Percentiles rank a stretch among this genome's conserved stretches.
These are phyloP conservation scores for Sinhomidia bicolor DNA, from an alignment of 2,888 invertebrate species.

Conservation along the genomic window DNA sequence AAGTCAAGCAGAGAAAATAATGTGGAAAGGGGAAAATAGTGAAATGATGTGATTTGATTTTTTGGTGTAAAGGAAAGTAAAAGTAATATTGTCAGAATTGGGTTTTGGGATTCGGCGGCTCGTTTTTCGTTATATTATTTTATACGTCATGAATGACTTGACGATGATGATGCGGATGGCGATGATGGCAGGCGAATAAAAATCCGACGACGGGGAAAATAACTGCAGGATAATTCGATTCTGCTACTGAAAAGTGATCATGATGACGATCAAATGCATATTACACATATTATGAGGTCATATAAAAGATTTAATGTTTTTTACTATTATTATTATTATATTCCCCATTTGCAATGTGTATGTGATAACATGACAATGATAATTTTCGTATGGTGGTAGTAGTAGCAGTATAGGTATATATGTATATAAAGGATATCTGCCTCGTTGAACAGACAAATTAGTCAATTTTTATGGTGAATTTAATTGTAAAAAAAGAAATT, in stretches of 20 bases:
- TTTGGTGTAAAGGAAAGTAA: conserved; percentile 12
- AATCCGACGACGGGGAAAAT: not conserved
- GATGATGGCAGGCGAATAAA: conserved; percentile 12
- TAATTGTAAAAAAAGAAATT: conserved; percentile 1
- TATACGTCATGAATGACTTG: conserved; percentile 30
- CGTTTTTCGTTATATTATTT: not conserved
- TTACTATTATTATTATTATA: too few relatives aligned
- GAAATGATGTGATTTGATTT: conserved; percentile 47
- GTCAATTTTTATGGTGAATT: not conserved
- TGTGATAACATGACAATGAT: too few relatives aligned
- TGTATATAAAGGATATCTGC: too few relatives aligned
- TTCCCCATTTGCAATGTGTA: not conserved
- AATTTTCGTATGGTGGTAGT: too few relatives aligned
- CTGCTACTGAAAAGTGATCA: conserved; percentile 31
- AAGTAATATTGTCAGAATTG: conserved; percentile 21
- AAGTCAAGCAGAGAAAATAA: conserved; percentile 70
- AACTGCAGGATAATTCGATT: conserved; percentile 45
- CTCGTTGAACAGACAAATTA: not conserved
- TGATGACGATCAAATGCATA: not conserved
- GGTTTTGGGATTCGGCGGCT: not conserved
- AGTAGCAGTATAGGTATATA: too few relatives aligned
- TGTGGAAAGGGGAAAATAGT: conserved; percentile 51
- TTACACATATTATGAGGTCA: not conserved
- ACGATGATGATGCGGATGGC: not conserved
- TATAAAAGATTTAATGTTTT: not conserved